Percentiles rank a stretch among this genome's conserved stretches.
Evolutionary conservation across 2,113 vertebrate species (phyloP).

Genomic region (Trichomycterus rosablanca): DNA sequence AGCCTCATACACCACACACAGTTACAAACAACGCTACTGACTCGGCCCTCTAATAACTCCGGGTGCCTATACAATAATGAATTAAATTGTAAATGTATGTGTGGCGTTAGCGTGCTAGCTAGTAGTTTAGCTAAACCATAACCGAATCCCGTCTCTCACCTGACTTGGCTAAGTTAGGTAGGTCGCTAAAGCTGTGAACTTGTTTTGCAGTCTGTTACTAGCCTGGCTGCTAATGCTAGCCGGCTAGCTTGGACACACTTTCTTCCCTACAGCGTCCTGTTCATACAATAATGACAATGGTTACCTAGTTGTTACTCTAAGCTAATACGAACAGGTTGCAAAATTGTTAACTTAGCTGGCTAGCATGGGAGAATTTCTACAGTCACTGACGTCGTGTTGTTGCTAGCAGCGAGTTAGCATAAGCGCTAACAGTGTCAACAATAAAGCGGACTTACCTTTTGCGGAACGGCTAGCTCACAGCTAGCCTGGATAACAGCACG

Average conservation of each 20-base stretch:
- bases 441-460: conserved; percentile 16
- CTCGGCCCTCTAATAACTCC: no score
- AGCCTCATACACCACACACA: not conserved
- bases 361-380: not conserved
- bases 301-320: not conserved
- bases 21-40: not conserved
- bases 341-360: not conserved
- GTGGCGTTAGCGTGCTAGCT: not conserved
- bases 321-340: no score
- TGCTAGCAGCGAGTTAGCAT: conserved; percentile 16
- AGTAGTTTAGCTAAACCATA: not conserved
- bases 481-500: conserved; percentile 14
- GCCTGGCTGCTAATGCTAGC: not conserved
- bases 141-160: no score
- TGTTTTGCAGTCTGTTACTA: conserved; percentile 8
- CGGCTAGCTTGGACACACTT: no score
- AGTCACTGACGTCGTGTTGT: conserved; percentile 4
- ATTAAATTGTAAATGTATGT: not conserved
- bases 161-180: conserved; percentile 1
- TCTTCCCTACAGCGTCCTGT: no score
- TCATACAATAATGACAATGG: not conserved
- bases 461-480: conserved; percentile 13
- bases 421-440: conserved; percentile 5
- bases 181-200: conserved; percentile 8
- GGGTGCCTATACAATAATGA: no score